Evolutionary conservation across 1,140 invertebrate species (phyloP), one percentile per base, ranked within the genome.

Genomic region (Thalassaphorura encarpata): DNA sequence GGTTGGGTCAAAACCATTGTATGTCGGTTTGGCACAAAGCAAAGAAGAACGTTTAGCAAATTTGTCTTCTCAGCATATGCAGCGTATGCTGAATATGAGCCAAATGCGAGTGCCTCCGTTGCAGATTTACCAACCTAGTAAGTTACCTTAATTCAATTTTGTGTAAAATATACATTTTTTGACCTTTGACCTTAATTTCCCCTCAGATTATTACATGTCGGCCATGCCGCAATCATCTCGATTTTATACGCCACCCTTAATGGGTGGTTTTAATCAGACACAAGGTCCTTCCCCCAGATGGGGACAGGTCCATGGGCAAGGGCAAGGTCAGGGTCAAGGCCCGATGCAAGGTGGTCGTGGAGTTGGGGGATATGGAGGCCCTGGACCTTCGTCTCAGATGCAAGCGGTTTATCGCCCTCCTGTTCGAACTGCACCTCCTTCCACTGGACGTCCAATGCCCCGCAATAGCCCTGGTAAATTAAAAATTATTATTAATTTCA

Each of bases 11-110:
- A 99, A 99, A 73, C 96, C 96, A 3, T 73, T 99, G 21, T 99
- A 99, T 73, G 97, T 99, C 48, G 95, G 96, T 23, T 74, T 99
- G 55, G 97, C 97, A 56, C 96, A 99, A 71, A 83, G 95, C 29
- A 98, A 98, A 73, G 97, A 99, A 75, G 96, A 99, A 67, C 84
- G 97, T n/a, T n/a, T n/a, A 70, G 92, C 93, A 40, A 94, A 98
- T 73, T 77, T 99, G 45, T 89, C 92, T 45, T 94, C 93, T 0
- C 94, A 97, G 70, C 97, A 98, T 71, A 93, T 97, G 83, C 93
- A 97, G 69, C 83, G 94, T 54, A 84, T 97, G 79, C 84, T 90
- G 27, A 93, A 90, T 66, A 89, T 97, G 81, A 83, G 92, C 31
- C 92, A 89, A 66, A 88, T 97, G 81, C 82, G 93, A 49, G 93